Evolutionary conservation across 2,888 invertebrate species (phyloP), one percentile per base, ranked within the genome.

Genomic region (Siphlonurus alternatus): DNA sequence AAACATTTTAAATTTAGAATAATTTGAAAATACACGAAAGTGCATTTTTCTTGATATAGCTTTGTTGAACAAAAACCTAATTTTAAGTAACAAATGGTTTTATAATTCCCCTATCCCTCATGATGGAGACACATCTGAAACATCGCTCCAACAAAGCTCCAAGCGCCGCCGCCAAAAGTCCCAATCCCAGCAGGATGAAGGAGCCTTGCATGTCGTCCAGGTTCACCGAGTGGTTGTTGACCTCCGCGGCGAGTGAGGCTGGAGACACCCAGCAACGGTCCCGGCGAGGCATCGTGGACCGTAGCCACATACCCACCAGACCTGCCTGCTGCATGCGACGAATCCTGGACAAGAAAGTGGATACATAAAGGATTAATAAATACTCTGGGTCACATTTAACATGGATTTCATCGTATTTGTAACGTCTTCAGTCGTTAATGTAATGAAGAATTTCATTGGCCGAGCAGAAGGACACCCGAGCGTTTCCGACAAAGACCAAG

Each of bases 151-250:
- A 10, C 5, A 56, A 7, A 22, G n/a, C n/a, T 10, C 5, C 56
- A n/a, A 56, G n/a, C 5, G 20, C 5, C n/a, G 56, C 56, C 5
- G 56, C 56, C 5, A 56, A 20, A n/a, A 56, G 56, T 20, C 92
- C 93, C 63, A 93, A 75, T 63, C 90, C 80, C 2, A 93, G 77
- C 0, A 94, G 86, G 70, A 92, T 87, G 76, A 93, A 93, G 24
- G 91, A 93, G 15, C 93, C 94, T 75, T 93, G 92, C 93, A 93
- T 94, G 71, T 94, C 93, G 63, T 86, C 83, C 69, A 93, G 80
- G 73, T 91, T 90, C 56, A 94, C 93, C 53, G 89, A 91, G 71
- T 93, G 89, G 72, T 90, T 92, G 66, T 85, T 85, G n/a, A 86
- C 88, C 74, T 86, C 86, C 0, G 84, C 78, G 18, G 78, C 74